Evolutionary conservation across 2,113 vertebrate species (phyloP).

Genomic region (Corythornis cristatus): DNA sequence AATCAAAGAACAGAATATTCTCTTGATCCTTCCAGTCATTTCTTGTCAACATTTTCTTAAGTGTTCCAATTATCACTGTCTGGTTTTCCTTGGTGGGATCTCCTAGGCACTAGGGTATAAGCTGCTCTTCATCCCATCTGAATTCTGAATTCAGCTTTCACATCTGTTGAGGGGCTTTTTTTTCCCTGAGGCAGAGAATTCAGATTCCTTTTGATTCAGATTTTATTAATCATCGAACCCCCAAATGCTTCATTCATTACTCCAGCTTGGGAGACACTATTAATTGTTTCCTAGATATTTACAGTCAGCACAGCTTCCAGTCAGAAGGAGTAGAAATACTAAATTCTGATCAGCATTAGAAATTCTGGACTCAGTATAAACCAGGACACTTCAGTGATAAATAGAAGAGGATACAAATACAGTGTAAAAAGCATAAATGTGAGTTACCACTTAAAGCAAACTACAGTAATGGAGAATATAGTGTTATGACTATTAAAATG

Average conservation of each 20-base stretch:
- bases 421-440: background rate
- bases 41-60: constrained; percentile 33
- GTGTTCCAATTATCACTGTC: background rate
- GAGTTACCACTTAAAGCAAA: background rate
- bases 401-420: background rate
- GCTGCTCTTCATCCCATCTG: background rate
- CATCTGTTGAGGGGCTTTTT: constrained; percentile 17
- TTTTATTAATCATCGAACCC: background rate
- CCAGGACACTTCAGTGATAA: background rate
- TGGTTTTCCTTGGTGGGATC: background rate
- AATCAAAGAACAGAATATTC: constrained; percentile 13
- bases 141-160: constrained; percentile 1
- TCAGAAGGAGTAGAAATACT: background rate
- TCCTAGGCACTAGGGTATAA: background rate
- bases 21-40: constrained; percentile 2
- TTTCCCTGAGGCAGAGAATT: background rate
- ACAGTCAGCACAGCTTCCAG: background rate
- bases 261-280: background rate
- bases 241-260: background rate
- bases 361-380: background rate
- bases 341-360: background rate
- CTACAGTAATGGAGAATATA: background rate
- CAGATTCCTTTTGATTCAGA: background rate
- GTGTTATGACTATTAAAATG: background rate
- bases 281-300: background rate